Evolutionary conservation across 2,797 vertebrate species (phyloP).

Genomic region (Enteromius anoplus): DNA sequence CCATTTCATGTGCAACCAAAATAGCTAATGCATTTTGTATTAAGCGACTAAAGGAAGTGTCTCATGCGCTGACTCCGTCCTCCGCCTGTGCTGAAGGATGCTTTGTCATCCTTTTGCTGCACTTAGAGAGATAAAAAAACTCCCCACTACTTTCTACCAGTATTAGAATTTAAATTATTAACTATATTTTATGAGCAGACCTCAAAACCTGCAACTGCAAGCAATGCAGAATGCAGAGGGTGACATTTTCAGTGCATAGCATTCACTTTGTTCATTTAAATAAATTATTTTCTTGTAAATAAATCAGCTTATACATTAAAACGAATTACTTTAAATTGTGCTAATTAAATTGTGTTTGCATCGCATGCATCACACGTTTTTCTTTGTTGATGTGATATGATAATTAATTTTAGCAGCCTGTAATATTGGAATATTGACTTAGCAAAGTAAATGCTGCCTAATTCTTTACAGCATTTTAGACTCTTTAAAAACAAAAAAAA

Average conservation of each 20-base stretch:
- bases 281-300: too few relatives aligned
- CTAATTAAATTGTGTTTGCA: not conserved
- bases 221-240: not conserved
- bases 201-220: not conserved
- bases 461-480: not conserved
- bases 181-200: slow-evolving; percentile 10
- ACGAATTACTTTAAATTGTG: not conserved
- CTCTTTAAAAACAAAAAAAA: not conserved
- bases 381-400: not conserved
- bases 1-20: not conserved
- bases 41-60: not conserved
- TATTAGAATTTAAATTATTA: not conserved
- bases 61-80: not conserved
- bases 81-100: slow-evolving; percentile 5
- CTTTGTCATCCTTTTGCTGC: slow-evolving; percentile 47
- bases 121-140: not conserved
- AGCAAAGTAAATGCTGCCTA: not conserved
- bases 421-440: not conserved
- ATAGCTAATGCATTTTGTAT: not conserved
- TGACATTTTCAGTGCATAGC: not conserved
- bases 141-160: not conserved
- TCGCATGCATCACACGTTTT: not conserved
- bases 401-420: not conserved
- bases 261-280: not conserved
- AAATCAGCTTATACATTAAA: not conserved